A percentile compares a stretch with the other conserved stretches of the same genome.
These are phyloP conservation scores for Drosophila sechellia DNA, from an alignment of 1,140 invertebrate species.

Conservation along the genomic window DNA sequence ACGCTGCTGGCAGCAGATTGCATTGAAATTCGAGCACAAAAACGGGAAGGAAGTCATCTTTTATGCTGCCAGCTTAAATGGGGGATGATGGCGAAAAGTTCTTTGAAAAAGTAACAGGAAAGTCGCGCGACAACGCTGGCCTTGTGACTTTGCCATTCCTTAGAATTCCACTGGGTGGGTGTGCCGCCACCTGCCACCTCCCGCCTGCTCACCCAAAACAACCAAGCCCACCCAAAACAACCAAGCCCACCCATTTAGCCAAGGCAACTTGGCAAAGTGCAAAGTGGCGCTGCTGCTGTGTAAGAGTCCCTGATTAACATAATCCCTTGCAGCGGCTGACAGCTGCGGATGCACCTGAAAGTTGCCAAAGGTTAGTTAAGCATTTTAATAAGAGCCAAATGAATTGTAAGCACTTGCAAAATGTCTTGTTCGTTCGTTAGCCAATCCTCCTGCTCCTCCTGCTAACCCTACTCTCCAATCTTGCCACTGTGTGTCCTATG, in stretches of 20 bases:
- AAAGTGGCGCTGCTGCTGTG: constrained; percentile 59
- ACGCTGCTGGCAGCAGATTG: constrained; percentile 58
- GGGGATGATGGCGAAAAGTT: constrained; percentile 53
- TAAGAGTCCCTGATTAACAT: constrained; percentile 75
- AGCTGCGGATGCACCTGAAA: constrained; percentile 66
- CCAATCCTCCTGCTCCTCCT: too few species aligned
- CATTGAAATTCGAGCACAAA: constrained; percentile 68
- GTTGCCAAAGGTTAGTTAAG: constrained; percentile 77
- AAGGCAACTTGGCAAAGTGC: constrained; percentile 72
- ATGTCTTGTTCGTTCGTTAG: constrained; percentile 39
- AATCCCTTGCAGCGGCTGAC: constrained; percentile 68
- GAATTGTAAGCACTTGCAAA: constrained; percentile 79
- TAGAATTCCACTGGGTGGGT: neutral
- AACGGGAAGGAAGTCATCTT: constrained; percentile 71
- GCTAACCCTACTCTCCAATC: too few species aligned
- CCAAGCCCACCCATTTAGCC: neutral
- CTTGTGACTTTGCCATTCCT: constrained; percentile 66
- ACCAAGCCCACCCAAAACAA: neutral
- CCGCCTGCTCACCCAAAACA: neutral
- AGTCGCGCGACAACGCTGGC: constrained; percentile 48
- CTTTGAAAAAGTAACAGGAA: constrained; percentile 53
- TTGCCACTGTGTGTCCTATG: constrained; percentile 49
- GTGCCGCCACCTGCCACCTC: constrained; percentile 3
- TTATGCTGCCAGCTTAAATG: constrained; percentile 74
- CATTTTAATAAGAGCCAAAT: constrained; percentile 78